These are phyloP conservation scores for Drosophila bocqueti DNA, from an alignment of 1,140 invertebrate species.

Conservation along the genomic window DNA sequence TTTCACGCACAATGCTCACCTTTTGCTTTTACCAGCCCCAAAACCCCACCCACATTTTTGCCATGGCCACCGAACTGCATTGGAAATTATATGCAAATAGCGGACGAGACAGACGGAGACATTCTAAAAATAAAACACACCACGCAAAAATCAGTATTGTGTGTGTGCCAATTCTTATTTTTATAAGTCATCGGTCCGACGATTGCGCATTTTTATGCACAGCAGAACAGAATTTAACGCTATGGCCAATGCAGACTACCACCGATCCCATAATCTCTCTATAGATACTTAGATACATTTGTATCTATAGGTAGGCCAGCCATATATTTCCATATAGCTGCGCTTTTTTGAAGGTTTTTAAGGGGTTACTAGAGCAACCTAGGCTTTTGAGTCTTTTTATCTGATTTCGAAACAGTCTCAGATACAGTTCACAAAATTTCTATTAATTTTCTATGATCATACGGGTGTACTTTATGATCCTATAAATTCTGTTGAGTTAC, in stretches of 20 bases:
- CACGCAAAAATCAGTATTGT: conserved; percentile 65
- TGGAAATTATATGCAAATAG: conserved; percentile 79
- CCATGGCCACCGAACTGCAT: conserved; percentile 59
- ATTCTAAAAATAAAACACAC: conserved; percentile 68
- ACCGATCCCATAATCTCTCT: conserved; percentile 44
- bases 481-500: neutral
- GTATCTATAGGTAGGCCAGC: conserved; percentile 12
- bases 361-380: neutral
- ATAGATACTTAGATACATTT: conserved; percentile 20
- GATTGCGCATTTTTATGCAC: conserved; percentile 69
- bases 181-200: conserved; percentile 55
- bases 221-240: conserved; percentile 64
- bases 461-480: neutral
- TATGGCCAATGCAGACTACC: conserved; percentile 52
- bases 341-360: neutral
- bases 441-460: neutral
- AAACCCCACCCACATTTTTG: conserved; percentile 1
- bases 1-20: conserved; percentile 37
- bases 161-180: conserved; percentile 61
- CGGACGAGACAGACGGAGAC: conserved; percentile 27
- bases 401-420: neutral
- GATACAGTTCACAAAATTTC: neutral
- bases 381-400: neutral
- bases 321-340: conserved; percentile 11
- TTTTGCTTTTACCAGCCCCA: conserved; percentile 24